Evolutionary conservation across 2,888 invertebrate genomes (phyloP).

Genomic region (Tiliacea aurago): DNA sequence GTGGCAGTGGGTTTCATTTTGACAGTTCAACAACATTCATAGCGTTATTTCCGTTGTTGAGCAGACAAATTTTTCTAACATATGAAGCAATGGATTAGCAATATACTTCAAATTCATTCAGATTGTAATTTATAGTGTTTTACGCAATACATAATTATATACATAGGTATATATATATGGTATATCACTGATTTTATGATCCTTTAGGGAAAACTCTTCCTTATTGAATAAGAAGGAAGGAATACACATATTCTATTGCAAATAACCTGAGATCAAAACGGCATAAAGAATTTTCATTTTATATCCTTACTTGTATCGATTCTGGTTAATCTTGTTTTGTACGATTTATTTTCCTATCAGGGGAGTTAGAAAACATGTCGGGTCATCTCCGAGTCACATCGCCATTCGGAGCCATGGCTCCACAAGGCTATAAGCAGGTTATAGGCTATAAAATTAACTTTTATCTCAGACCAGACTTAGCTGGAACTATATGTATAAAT

Average conservation of each 20-base stretch:
- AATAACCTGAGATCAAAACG: not conserved
- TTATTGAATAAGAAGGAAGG: too few species aligned
- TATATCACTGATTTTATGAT: not conserved
- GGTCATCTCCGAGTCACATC: constrained; percentile 56
- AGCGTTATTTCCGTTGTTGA: too few species aligned
- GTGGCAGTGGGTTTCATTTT: too few species aligned
- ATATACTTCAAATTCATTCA: too few species aligned
- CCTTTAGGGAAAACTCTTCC: not conserved
- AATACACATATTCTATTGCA: not conserved
- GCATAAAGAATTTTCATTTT: constrained; percentile 26
- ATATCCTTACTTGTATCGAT: constrained; percentile 18
- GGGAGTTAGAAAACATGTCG: constrained; percentile 34
- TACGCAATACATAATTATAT: too few species aligned
- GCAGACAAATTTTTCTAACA: too few species aligned
- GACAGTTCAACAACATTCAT: too few species aligned
- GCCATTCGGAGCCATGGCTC: constrained; percentile 1
- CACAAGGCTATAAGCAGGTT: constrained; percentile 1
- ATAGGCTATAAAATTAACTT: constrained; percentile 30
- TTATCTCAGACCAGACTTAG: constrained; percentile 14
- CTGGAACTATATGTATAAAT: constrained; percentile 11
- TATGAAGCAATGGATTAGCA: too few species aligned
- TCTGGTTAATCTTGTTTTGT: constrained; percentile 33
- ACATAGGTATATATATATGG: too few species aligned
- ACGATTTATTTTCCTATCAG: constrained; percentile 42
- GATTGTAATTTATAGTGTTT: too few species aligned